Base-by-base conservation (phyloP, 92 coral and sea anemone species). In the Plumapathes pennacea region DNA sequence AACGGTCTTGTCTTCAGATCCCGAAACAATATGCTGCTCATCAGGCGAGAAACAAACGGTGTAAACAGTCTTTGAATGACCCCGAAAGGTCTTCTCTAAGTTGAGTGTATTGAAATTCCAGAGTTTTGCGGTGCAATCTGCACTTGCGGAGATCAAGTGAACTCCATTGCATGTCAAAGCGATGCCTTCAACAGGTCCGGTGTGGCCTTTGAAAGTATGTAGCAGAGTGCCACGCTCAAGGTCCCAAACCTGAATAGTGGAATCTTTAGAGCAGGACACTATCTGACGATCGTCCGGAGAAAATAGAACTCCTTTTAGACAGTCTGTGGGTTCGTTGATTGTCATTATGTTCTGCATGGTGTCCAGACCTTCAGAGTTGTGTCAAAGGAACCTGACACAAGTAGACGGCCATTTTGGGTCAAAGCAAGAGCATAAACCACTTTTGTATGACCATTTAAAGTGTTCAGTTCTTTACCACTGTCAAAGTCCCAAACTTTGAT, bases 401-500 rank as follows among this genome's bases (percentile, higher is more conserved):
- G 78, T 3, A 78, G 3, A 40, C 60, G 57, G n/a, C 80, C 71
- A 32, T 50, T 62, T 18, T 54, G 65, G n/a, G 85, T 47, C 29
- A 78, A 64, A 20, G 74, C 72, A 19, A 78, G 47, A 8, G 80
- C 71, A 56, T 78, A 78, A 31, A 78, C 85, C 56, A 60, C 37
- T 53, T 53, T 62, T 42, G 52, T 61, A 45, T 78, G 85, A 21
- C 68, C 85, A 28, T 22, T 15, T 38, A 78, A 64, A 15, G 56
- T 64, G 25, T 73, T 57, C 15, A 78, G 67, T 48, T 78, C 80
- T 32, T 71, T 78, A 25, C 85, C 85, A 23, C 73, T 71, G 38
- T 71, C 85, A 43, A 72, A 69, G 32, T 78, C 85, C 71, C 71
- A 56, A 33, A 78, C 31, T 33, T 60, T 74, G 41, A 78, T 78